Base-by-base conservation (phyloP, 2,888 invertebrate genomes). In the Tribolium freemani region DNA sequence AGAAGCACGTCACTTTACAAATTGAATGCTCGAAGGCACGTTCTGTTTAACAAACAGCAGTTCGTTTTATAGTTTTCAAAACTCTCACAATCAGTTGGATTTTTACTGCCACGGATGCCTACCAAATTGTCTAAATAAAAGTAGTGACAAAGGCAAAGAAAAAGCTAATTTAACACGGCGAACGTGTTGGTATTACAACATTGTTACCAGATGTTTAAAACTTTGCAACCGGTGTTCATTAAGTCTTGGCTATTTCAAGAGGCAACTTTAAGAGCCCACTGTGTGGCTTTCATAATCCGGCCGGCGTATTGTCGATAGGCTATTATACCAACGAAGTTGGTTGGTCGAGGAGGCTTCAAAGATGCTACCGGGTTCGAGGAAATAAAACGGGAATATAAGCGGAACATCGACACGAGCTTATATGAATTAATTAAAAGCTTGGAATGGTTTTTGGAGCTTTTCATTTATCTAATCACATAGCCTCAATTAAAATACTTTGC, bases 21-120 rank as follows among this genome's bases (percentile, higher is more conserved):
- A 63, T 51, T 63, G 63, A 63, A 63, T 50, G 63, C 63, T 51
- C 5, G 63, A 51, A 50, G 63, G 63, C 63, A 63, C 63, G 63
- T 63, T 50, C 63, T 50, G 63, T 38, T 63, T 63, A 51, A 63
- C 63, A 63, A 63, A 63, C 48, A 63, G 50, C 38, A 30, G 38
- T 51, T 31, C 13, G 31, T 13, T 63, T 63, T 63, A 63, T 51
- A 63, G 63, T 63, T 63, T 31, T n/a, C 63, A 50, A 51, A 63
- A 26, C 5, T 20, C 46, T 61, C 60, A 26, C 26, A 26, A 26
- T 45, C 30, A 46, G 45, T 45, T 61, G 48, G 30, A 48, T 48
- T 58, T 61, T 46, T 8, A 38, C 38, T 38, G 38, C n/a, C 38
- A 38, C 3, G n/a, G 31, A 5, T 31, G 38, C 5, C 8, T 38